phyloP scores from a whole-genome alignment of 2,888 invertebrate species.

The Brachypterus glaber region DNA sequence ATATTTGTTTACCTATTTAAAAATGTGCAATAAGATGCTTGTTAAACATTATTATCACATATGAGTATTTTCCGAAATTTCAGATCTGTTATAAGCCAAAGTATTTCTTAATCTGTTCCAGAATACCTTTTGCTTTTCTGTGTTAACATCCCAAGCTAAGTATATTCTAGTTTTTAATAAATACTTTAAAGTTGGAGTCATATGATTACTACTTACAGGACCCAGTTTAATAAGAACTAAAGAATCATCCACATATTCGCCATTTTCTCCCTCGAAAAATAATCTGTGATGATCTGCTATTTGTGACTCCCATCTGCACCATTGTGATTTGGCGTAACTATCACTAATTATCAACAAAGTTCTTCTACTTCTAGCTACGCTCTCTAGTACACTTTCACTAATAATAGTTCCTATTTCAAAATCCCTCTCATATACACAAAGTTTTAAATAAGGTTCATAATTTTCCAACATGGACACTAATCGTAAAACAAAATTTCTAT shows the following conservation, averaged over 20 bases:
- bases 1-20: slow-evolving; percentile 23
- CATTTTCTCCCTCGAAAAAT: slow-evolving; percentile 45
- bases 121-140: slow-evolving; percentile 33
- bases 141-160: slow-evolving; percentile 50
- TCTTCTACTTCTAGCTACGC: slow-evolving; percentile 54
- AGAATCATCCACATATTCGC: slow-evolving; percentile 47
- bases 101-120: slow-evolving; percentile 35
- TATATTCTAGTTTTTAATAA: slow-evolving; percentile 56
- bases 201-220: slow-evolving; percentile 45
- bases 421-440: slow-evolving; percentile 63
- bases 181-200: slow-evolving; percentile 52
- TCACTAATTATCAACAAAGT: slow-evolving; percentile 60
- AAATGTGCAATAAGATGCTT: slow-evolving; percentile 23
- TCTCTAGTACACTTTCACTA: slow-evolving; percentile 54
- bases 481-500: slow-evolving; percentile 51
- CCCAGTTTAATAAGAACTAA: slow-evolving; percentile 55
- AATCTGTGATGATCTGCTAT: slow-evolving; percentile 56
- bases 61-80: slow-evolving; percentile 14
- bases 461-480: slow-evolving; percentile 53
- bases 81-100: slow-evolving; percentile 22
- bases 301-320: slow-evolving; percentile 64
- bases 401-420: slow-evolving; percentile 55
- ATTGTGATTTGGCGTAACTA: slow-evolving; percentile 59
- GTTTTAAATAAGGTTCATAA: slow-evolving; percentile 48
- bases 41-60: too few relatives aligned